phyloP scores from a whole-genome alignment of 1,140 invertebrate species.

The Platorchestia sp. region DNA sequence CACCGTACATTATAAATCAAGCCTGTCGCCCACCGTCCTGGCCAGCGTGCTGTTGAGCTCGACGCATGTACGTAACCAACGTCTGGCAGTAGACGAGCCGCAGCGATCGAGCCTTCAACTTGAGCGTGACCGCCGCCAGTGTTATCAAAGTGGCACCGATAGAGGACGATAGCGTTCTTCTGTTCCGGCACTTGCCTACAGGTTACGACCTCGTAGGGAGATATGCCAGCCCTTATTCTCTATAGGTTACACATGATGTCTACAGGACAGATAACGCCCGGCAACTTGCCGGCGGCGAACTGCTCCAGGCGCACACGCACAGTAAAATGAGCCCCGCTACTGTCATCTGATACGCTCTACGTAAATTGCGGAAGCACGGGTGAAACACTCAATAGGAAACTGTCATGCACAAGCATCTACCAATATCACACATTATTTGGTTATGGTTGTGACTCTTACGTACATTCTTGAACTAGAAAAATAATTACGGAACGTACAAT shows the following conservation, averaged over 20 bases:
- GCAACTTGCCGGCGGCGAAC: not conserved
- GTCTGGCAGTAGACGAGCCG: not conserved
- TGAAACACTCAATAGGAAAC: too few relatives aligned
- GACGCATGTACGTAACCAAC: not conserved
- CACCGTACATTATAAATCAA: too few relatives aligned
- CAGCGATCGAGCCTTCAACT: not conserved
- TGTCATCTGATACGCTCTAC: not conserved
- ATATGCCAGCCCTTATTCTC: not conserved
- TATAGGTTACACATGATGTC: not conserved
- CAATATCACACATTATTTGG: not conserved
- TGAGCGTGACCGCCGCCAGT: not conserved
- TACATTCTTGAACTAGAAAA: too few relatives aligned
- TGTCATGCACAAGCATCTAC: not conserved
- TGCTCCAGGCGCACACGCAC: not conserved
- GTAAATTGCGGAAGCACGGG: not conserved
- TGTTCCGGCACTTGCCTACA: slow-evolving; percentile 24
- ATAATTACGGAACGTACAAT: too few relatives aligned
- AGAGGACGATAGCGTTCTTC: not conserved
- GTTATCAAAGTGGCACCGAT: not conserved
- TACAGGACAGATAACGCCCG: not conserved
- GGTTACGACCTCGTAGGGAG: not conserved
- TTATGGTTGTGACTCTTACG: not conserved
- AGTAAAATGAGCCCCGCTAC: not conserved
- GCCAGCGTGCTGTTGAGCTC: too few relatives aligned
- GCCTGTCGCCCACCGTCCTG: too few relatives aligned